A percentile compares a stretch with the other conserved stretches of the same genome.
Conservation (phyloP, 1,140 invertebrate species). For the Doryteuthis pealeii region DNA sequence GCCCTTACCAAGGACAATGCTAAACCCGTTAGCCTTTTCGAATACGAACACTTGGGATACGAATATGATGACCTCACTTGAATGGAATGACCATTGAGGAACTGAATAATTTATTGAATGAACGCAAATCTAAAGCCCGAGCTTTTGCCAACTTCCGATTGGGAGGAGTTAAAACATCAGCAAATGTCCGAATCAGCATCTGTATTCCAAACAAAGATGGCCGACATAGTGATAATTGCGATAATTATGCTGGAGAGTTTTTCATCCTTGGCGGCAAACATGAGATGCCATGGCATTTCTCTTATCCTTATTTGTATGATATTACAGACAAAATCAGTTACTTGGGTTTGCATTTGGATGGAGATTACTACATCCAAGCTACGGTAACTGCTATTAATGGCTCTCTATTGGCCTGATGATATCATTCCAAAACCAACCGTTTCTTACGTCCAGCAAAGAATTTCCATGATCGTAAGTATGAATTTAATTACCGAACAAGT, state of each 20-base stretch:
- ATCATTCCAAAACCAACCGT: constrained; percentile 19
- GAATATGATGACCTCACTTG: constrained; percentile 26
- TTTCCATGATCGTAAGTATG: constrained; percentile 26
- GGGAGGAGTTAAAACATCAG: constrained; percentile 23
- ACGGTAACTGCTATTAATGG: constrained; percentile 29
- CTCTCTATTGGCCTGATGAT: constrained; percentile 12
- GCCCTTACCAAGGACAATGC: constrained; percentile 18
- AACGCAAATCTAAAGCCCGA: constrained; percentile 15
- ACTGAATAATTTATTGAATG: constrained; percentile 23
- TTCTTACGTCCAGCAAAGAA: constrained; percentile 18
- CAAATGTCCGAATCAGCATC: constrained; percentile 8
- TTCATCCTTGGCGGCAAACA: constrained; percentile 32
- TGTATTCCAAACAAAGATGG: constrained; percentile 15
- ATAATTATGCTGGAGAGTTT: constrained; percentile 27
- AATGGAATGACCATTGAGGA: constrained; percentile 26
- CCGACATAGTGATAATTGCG: constrained; percentile 18
- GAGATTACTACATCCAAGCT: constrained; percentile 22
- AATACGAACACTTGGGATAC: constrained; percentile 19
- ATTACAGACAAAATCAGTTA: constrained; percentile 20
- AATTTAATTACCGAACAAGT: no score
- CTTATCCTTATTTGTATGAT: constrained; percentile 27
- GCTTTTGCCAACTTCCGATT: constrained; percentile 24
- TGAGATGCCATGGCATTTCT: constrained; percentile 32
- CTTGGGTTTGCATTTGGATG: constrained; percentile 10
- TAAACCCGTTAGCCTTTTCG: constrained; percentile 10